Conservation (phyloP, 2,113 vertebrate genomes). For the Ploceus nigricollis region DNA sequence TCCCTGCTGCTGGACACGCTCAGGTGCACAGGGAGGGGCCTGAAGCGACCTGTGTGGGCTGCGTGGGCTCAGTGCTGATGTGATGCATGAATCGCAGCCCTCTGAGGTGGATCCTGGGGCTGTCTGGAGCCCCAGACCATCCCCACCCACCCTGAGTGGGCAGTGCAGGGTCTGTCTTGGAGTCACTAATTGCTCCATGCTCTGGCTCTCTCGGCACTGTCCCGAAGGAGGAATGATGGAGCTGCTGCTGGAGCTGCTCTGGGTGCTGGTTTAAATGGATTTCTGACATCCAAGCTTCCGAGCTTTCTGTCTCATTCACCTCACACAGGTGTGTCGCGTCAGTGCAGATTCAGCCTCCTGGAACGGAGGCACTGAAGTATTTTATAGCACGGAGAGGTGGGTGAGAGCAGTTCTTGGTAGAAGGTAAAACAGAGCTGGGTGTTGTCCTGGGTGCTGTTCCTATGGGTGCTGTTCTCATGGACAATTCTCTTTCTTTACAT, state of each 20-base stretch:
- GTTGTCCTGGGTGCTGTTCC: background rate
- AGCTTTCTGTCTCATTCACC: background rate
- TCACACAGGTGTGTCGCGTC: background rate
- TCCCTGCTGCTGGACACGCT: background rate
- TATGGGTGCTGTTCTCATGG: background rate
- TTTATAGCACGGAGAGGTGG: background rate
- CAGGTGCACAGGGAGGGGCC: background rate
- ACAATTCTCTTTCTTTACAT: background rate
- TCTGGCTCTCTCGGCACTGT: background rate
- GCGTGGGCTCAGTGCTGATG: background rate
- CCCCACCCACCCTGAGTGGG: background rate
- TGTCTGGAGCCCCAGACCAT: background rate
- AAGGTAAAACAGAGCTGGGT: background rate
- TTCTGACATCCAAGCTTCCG: background rate
- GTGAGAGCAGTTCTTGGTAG: background rate
- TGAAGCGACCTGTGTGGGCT: background rate
- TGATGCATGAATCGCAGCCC: background rate
- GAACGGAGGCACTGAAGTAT: background rate
- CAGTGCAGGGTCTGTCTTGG: background rate
- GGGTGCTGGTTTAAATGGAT: background rate
- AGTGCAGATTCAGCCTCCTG: fast-evolving
- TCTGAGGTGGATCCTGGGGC: background rate
- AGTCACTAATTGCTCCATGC: background rate
- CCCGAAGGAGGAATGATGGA: background rate
- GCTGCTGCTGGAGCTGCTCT: background rate